phyloP scores from a whole-genome alignment of 2,888 invertebrate genomes.

The Limnephilus marmoratus region DNA sequence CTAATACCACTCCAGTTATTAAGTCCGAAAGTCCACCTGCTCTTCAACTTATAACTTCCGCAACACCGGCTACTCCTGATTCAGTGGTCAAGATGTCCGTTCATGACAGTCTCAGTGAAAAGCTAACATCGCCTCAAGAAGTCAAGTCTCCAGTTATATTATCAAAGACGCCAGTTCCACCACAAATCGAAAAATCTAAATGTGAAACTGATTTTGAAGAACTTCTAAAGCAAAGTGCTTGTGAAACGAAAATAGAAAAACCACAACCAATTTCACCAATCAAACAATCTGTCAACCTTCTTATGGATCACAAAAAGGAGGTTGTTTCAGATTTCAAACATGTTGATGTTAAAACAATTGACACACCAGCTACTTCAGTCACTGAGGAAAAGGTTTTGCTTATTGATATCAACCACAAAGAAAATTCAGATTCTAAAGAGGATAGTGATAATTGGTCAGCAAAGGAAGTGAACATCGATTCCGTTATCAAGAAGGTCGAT shows the following conservation, averaged over 20 bases:
- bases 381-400: slow-evolving; percentile 11
- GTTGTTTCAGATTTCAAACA: slow-evolving; percentile 23
- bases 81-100: background rate
- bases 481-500: slow-evolving; percentile 88
- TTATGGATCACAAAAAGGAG: slow-evolving; percentile 9
- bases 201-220: slow-evolving; percentile 77
- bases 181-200: slow-evolving; percentile 69
- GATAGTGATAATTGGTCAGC: slow-evolving; percentile 88
- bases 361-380: background rate
- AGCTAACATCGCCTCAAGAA: slow-evolving; percentile 25
- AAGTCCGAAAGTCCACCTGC: slow-evolving; percentile 53
- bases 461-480: slow-evolving; percentile 88
- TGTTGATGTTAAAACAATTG: slow-evolving; percentile 13
- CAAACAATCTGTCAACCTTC: background rate
- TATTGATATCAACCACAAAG: slow-evolving; percentile 55
- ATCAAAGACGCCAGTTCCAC: slow-evolving; percentile 25
- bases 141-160: slow-evolving; percentile 8
- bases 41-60: slow-evolving; percentile 46
- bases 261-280: slow-evolving; percentile 51
- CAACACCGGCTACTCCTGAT: background rate
- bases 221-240: slow-evolving; percentile 75
- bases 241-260: slow-evolving; percentile 73
- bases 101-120: slow-evolving; percentile 12
- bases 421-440: slow-evolving; percentile 73
- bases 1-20: slow-evolving; percentile 18